Evolutionary conservation across 2,113 vertebrate species (phyloP), one percentile per base, ranked within the genome.

Genomic region (Gymnobelideus leadbeateri): DNA sequence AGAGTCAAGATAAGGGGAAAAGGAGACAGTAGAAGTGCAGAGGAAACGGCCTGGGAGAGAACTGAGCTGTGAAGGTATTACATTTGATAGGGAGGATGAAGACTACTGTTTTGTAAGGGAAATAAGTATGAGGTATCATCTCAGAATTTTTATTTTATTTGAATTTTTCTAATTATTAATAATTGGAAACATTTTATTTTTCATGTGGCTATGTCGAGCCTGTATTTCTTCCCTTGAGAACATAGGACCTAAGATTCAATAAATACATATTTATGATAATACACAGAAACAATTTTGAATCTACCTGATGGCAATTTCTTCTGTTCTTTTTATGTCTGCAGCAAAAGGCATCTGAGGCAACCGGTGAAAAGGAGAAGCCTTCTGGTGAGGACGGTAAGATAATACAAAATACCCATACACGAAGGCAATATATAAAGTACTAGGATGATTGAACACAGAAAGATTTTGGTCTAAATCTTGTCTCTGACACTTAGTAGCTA

Each of bases 331-430:
- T 28, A 89, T 91, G 21, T 1, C 97, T 97, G 91, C 98, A 99
- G 99, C 99, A 99, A 99, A 99, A 99, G 99, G 99, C 99, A 98
- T 98, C 99, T 26, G 99, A 99, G 96, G 98, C 99, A 97, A 97
- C 99, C 97, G 99, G 99, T 93, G 99, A 99, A 92, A 99, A 99
- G 99, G 99, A 99, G 97, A 99, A 99, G 98, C 98, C 99, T 19
- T 97, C 99, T 97, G 99, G 98, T 91, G 99, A 98, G 97, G 99
- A 99, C 96, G 99, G 99, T 99, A 99, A 99, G 98, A 50, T 6
- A 31, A 47, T 55, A 1, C 0, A 14, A 68, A 6, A 84, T 23
- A n/a, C 26, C 51, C 89, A 50, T 0, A 50, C 4, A 24, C n/a
- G 43, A 5, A 21, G 16, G 37, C 68, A 43, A 16, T 43, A 23